Base-by-base conservation (phyloP, 2,797 vertebrate species). In the Schizopygopsis malacanthus region DNA sequence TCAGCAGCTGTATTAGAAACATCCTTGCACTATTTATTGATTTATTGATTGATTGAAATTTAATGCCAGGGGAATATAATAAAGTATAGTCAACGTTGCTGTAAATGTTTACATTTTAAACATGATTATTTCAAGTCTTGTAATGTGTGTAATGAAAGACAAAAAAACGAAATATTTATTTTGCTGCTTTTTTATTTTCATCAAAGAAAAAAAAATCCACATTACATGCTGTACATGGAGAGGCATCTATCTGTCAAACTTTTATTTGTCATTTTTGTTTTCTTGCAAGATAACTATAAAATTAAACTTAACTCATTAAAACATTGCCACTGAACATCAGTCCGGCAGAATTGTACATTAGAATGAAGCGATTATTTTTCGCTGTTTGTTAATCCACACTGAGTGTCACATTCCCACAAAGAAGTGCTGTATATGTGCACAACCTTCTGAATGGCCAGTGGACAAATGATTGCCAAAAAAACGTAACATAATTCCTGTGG, bases 281-380 rank as follows among this genome's bases (percentile, higher is more conserved):
- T 79, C 91, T 94, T 94, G 92, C 92, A 85, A 91, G 88, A 92
- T 88, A 89, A 50, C 91, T 93, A 93, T 86, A 82, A 89, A 86
- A 88, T 89, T 89, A 86, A 88, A 84, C n/a, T 43, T 45, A 47
- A 47, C 45, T 47, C 22, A 22, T 18, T 54, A 78, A 67, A 69
- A 87, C 22, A 81, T 75, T n/a, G 25, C 54, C 72, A 81, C 61
- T 70, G 77, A 80, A 77, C 71, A 69, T 33, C 61, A 70, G 20
- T 52, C 56, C 86, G 52, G 47, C 56, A 84, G 59, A 79, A 47
- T 50, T 76, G 50, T 22, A 81, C 28, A 67, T 65, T 79, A 56
- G 41, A 79, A 67, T 56, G 88, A 85, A 61, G 79, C 59, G 47
- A 63, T 69, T 18, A 12, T 16, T 70, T 88, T 56, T 63, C 39